Evolutionary conservation across 1,140 invertebrate species (phyloP).

Genomic region (Philaenus spumarius): DNA sequence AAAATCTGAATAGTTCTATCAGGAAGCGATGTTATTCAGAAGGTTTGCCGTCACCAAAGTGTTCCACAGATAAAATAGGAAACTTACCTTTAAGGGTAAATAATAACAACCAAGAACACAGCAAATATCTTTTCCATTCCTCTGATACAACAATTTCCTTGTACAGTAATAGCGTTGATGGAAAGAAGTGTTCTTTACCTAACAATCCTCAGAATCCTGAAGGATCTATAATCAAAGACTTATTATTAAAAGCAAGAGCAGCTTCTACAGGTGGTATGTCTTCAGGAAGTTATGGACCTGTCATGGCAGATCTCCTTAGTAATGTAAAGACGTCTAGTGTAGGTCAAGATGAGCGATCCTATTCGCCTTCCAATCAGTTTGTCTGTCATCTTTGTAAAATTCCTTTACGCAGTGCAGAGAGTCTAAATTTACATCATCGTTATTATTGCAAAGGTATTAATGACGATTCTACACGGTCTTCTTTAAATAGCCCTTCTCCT

Average conservation of each 20-base stretch:
- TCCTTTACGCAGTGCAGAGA: constrained; percentile 58
- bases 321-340: neutral
- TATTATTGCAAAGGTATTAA: constrained; percentile 54
- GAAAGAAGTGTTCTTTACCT: too few species aligned
- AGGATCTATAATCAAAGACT: constrained; percentile 75
- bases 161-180: too few species aligned
- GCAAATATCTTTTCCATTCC: too few species aligned
- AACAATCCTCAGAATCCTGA: constrained; percentile 39
- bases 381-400: constrained; percentile 56
- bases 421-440: constrained; percentile 57
- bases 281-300: neutral
- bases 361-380: constrained; percentile 27
- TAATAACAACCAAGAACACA: neutral
- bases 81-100: neutral
- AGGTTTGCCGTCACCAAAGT: constrained; percentile 5
- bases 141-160: too few species aligned
- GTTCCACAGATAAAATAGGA: neutral
- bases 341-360: neutral
- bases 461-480: constrained; percentile 26
- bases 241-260: constrained; percentile 60
- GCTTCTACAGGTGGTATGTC: neutral
- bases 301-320: neutral
- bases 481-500: constrained; percentile 9
- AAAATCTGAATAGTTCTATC: neutral
- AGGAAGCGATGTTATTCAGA: constrained; percentile 18